Evolutionary conservation across 2,888 invertebrate species (phyloP).

Genomic region (Eupeodes luniger): DNA sequence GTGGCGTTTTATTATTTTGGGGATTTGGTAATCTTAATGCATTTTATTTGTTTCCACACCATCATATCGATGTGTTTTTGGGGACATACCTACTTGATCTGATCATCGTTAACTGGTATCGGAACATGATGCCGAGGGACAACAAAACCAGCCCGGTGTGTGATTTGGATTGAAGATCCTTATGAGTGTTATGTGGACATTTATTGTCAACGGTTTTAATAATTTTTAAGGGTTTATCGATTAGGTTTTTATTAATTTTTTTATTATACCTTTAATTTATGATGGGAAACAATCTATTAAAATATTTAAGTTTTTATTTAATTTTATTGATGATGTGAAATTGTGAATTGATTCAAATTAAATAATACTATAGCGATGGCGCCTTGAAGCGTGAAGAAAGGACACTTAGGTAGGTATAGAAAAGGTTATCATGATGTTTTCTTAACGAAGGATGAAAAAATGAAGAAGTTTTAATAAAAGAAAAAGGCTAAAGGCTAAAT

Average conservation of each 20-base stretch:
- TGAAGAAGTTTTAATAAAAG: too few species aligned
- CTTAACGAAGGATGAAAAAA: too few species aligned
- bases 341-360: background rate
- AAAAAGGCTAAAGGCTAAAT: too few species aligned
- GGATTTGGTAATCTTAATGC: conserved; percentile 63
- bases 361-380: too few species aligned
- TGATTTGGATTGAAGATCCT: conserved; percentile 11
- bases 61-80: conserved; percentile 51
- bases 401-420: too few species aligned
- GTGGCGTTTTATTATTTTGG: background rate
- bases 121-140: conserved; percentile 10
- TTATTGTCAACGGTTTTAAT: conserved; percentile 54
- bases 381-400: too few species aligned
- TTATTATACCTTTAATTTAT: conserved; percentile 46
- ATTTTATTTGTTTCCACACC: conserved; percentile 69
- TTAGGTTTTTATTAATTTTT: conserved; percentile 49
- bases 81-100: conserved; percentile 47
- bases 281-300: conserved; percentile 28
- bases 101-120: conserved; percentile 50
- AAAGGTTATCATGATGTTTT: too few species aligned
- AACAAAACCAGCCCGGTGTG: background rate
- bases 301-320: background rate
- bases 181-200: conserved; percentile 6
- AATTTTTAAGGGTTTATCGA: conserved; percentile 28
- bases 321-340: background rate